Conservation (phyloP, 2,113 vertebrate genomes). For the Tretioscincus oriximinensis region DNA sequence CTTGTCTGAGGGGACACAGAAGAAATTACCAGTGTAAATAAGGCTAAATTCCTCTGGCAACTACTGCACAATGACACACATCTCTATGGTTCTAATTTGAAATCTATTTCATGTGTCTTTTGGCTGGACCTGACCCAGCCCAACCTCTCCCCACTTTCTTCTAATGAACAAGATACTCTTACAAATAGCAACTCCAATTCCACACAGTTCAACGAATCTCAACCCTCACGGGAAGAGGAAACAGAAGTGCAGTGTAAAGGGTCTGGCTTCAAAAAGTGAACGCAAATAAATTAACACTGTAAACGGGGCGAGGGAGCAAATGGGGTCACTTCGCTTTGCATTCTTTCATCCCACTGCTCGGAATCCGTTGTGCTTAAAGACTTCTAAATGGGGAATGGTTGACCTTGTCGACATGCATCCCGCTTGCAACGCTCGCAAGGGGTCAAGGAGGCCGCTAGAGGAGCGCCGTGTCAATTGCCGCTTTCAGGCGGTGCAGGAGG, state of each 20-base stretch:
- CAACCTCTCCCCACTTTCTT: no score
- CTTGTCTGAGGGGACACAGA: no score
- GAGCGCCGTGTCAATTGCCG: slow-evolving; percentile 62
- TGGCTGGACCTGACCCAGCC: no score
- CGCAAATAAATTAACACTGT: neutral
- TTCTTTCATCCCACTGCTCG: neutral
- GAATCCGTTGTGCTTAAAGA: slow-evolving; percentile 24
- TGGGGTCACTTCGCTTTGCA: neutral
- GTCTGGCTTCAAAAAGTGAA: neutral
- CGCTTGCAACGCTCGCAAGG: slow-evolving; percentile 11
- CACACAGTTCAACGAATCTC: neutral
- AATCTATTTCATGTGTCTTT: neutral
- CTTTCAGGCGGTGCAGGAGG: slow-evolving; percentile 80
- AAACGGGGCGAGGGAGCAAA: neutral
- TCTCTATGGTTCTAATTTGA: neutral
- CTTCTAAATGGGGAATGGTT: slow-evolving; percentile 24
- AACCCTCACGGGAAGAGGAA: neutral
- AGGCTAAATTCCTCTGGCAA: neutral
- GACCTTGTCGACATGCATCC: neutral
- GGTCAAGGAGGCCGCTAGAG: slow-evolving; percentile 30
- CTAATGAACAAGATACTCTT: neutral
- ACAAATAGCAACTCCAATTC: neutral
- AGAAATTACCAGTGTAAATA: neutral
- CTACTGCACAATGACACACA: neutral
- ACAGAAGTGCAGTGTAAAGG: neutral